Evolutionary conservation across 2,797 vertebrate genomes (phyloP), one percentile per base, ranked within the genome.

Genomic region (Craterocephalus amniculus): DNA sequence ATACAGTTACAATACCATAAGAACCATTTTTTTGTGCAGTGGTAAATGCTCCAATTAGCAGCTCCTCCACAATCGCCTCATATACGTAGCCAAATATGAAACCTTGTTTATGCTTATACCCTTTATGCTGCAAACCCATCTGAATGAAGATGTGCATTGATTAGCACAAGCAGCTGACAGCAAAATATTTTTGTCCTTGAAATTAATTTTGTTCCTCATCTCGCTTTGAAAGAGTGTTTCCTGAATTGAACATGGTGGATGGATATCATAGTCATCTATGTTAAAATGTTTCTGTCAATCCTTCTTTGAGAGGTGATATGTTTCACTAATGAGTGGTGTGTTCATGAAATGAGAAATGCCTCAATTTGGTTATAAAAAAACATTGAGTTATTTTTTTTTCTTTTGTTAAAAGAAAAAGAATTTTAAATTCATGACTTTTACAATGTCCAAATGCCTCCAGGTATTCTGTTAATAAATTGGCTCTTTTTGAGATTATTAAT

Each of bases 201-300:
- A n/a, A n/a, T n/a, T n/a, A n/a, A n/a, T n/a, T 16, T 40, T 40
- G 4, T 40, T 40, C 45, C 18, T 7, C 20, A 48, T 6, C n/a
- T 3, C 3, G 72, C n/a, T 73, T 59, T 70, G 43, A 24, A 20
- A 54, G 34, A 65, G 63, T 24, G 55, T 65, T 49, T 78, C 58
- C 71, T 77, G 48, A 70, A 73, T 70, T 80, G 27, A n/a, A 16
- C 58, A 27, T 68, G 31, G 40, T 52, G 52, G 27, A 54, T 58
- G 22, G 52, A 29, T 57, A 66, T 81, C 59, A 79, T 69, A 83
- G 75, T 76, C 32, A 62, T 79, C 36, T 22, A 16, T 74, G 70
- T 58, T 69, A 22, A n/a, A n/a, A n/a, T 76, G 57, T 72, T 58
- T 4, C 74, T 51, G 78, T 81, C 85, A 87, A 52, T 88, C 81